Percentiles rank a stretch among this genome's conserved stretches.
These are phyloP conservation scores for Cryptocephalus moraei DNA, from an alignment of 2,888 invertebrate genomes.

Conservation along the genomic window DNA sequence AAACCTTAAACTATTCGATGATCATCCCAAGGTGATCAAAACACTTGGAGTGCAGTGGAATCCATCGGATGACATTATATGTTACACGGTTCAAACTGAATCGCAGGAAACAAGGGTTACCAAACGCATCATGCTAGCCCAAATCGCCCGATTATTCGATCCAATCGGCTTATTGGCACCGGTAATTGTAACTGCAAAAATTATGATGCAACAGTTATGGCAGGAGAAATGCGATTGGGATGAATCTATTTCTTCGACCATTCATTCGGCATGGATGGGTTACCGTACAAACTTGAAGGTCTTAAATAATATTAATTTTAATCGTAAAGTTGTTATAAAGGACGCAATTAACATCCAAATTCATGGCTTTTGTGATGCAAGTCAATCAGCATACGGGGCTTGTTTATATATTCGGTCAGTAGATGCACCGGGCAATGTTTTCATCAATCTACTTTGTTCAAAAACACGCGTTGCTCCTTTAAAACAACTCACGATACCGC, in stretches of 20 bases:
- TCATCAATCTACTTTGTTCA: constrained; percentile 6
- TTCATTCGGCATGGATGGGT: background rate
- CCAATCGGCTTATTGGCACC: constrained; percentile 2
- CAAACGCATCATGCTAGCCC: constrained; percentile 4
- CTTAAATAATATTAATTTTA: constrained; percentile 4
- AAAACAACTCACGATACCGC: constrained; percentile 9
- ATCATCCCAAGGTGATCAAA: background rate
- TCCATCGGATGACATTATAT: background rate
- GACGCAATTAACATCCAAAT: constrained; percentile 6
- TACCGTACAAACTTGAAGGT: background rate
- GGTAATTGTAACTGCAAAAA: constrained; percentile 1
- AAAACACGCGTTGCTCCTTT: constrained; percentile 10
- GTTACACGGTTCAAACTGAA: background rate
- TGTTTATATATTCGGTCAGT: constrained; percentile 8
- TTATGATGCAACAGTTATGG: constrained; percentile 5
- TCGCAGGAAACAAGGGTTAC: background rate
- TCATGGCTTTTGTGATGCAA: constrained; percentile 16
- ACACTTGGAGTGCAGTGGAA: background rate
- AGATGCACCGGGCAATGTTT: constrained; percentile 1
- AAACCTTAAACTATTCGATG: background rate
- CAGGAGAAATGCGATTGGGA: constrained; percentile 2
- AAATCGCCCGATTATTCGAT: constrained; percentile 4
- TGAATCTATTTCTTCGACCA: constrained; percentile 2
- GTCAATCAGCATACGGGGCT: constrained; percentile 9
- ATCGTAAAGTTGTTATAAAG: constrained; percentile 3